Evolutionary conservation across 1,140 invertebrate genomes (phyloP).

Genomic region (Drosophila aff.): DNA sequence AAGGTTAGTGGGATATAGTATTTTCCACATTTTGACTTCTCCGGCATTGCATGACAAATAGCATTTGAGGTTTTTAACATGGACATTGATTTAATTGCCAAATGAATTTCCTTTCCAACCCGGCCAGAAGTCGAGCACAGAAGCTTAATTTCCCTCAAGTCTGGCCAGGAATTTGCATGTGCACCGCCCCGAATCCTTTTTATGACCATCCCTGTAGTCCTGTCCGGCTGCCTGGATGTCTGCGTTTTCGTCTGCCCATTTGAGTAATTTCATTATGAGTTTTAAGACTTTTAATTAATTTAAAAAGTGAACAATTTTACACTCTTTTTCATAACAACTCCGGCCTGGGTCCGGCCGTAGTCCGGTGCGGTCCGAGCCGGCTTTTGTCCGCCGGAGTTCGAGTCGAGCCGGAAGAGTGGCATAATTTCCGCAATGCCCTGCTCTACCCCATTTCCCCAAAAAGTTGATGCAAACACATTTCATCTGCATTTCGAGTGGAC

Average conservation of each 20-base stretch:
- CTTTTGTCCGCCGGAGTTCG: conserved; percentile 31
- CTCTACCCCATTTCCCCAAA: background rate
- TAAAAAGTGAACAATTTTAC: conserved; percentile 77
- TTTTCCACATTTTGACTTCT: conserved; percentile 42
- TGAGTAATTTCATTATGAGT: conserved; percentile 80
- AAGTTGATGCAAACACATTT: conserved; percentile 75
- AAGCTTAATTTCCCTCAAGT: conserved; percentile 43
- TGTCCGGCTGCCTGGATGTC: background rate
- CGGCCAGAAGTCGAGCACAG: conserved; percentile 28
- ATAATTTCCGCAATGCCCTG: conserved; percentile 67
- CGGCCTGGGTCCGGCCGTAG: background rate
- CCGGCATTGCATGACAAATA: conserved; percentile 53
- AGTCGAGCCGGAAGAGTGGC: conserved; percentile 60
- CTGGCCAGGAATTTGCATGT: conserved; percentile 40
- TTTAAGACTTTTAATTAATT: conserved; percentile 82
- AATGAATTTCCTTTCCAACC: conserved; percentile 45
- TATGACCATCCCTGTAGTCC: background rate
- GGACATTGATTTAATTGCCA: conserved; percentile 69
- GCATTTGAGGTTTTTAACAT: conserved; percentile 58
- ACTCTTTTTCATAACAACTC: conserved; percentile 60
- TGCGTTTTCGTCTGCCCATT: conserved; percentile 34
- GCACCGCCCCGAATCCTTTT: conserved; percentile 26
- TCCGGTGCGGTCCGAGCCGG: conserved; percentile 11
- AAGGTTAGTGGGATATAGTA: background rate
- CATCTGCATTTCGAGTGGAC: conserved; percentile 70